Percentiles rank a stretch among this genome's conserved stretches.
Conservation (phyloP, 1,140 invertebrate species). For the Sitophilus oryzae region DNA sequence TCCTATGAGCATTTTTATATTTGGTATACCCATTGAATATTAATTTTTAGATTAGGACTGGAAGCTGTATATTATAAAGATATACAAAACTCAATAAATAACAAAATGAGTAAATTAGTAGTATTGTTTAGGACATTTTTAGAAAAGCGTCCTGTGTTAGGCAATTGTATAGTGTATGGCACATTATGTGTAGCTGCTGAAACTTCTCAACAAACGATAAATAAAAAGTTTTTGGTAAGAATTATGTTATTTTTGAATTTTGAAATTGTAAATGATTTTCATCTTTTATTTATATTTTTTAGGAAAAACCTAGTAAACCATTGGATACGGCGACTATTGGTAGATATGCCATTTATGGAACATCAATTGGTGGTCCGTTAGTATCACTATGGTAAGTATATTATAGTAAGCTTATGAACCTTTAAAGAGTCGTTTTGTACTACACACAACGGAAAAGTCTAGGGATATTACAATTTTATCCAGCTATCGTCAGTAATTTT, state of each 20-base stretch:
- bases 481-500: too few relatives aligned
- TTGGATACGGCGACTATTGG: slow-evolving; percentile 51
- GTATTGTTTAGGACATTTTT: slow-evolving; percentile 34
- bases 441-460: too few relatives aligned
- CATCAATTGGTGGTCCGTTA: slow-evolving; percentile 53
- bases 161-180: slow-evolving; percentile 71
- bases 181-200: slow-evolving; percentile 72
- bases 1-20: too few relatives aligned
- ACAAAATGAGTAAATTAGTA: slow-evolving; percentile 14
- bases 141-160: slow-evolving; percentile 54
- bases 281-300: slow-evolving; percentile 6
- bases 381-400: slow-evolving; percentile 54
- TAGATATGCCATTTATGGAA: slow-evolving; percentile 57
- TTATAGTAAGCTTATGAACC: neutral
- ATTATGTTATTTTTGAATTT: neutral
- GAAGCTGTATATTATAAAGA: too few relatives aligned
- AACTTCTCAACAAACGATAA: slow-evolving; percentile 67
- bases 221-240: slow-evolving; percentile 56
- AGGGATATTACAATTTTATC: too few relatives aligned
- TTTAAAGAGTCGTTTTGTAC: neutral
- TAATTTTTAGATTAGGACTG: too few relatives aligned
- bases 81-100: too few relatives aligned
- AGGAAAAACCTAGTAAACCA: slow-evolving; percentile 34
- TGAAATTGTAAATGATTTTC: neutral
- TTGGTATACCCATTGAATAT: too few relatives aligned